phyloP scores from a whole-genome alignment of 2,888 invertebrate species.

The Euphydryas editha region DNA sequence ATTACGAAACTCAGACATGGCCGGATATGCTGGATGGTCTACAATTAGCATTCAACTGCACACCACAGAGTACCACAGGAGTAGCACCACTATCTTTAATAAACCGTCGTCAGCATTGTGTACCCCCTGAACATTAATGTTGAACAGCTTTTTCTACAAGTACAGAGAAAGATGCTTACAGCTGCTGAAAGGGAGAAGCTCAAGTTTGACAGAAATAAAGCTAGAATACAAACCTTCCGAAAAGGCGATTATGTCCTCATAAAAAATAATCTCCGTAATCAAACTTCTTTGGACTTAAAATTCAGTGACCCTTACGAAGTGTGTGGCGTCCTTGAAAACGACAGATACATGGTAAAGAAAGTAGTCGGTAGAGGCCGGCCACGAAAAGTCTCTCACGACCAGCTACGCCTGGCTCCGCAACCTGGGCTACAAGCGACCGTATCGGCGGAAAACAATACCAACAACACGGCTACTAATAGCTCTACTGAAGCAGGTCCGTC shows the following conservation, averaged over 20 bases:
- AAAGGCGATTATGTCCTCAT: slow-evolving; percentile 40
- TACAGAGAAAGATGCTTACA: slow-evolving; percentile 38
- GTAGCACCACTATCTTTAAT: slow-evolving; percentile 41
- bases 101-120: slow-evolving; percentile 38
- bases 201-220: slow-evolving; percentile 35
- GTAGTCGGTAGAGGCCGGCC: slow-evolving; percentile 39
- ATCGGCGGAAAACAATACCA: slow-evolving; percentile 16
- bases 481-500: slow-evolving; percentile 9
- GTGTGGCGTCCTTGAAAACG: slow-evolving; percentile 37
- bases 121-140: slow-evolving; percentile 43
- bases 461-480: slow-evolving; percentile 1
- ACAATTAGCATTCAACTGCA: slow-evolving; percentile 42
- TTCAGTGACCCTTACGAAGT: slow-evolving; percentile 42
- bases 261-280: slow-evolving; percentile 42
- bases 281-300: slow-evolving; percentile 41
- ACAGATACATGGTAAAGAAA: slow-evolving; percentile 41
- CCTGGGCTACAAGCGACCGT: slow-evolving; percentile 38
- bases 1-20: slow-evolving; percentile 39
- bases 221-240: slow-evolving; percentile 31
- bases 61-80: slow-evolving; percentile 35
- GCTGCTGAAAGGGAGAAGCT: slow-evolving; percentile 33
- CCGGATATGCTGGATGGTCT: slow-evolving; percentile 35
- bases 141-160: slow-evolving; percentile 34
- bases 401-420: slow-evolving; percentile 41
- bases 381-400: slow-evolving; percentile 44